Evolutionary conservation across 2,888 invertebrate species (phyloP), one percentile per base, ranked within the genome.

Genomic region (Furcula furcula): DNA sequence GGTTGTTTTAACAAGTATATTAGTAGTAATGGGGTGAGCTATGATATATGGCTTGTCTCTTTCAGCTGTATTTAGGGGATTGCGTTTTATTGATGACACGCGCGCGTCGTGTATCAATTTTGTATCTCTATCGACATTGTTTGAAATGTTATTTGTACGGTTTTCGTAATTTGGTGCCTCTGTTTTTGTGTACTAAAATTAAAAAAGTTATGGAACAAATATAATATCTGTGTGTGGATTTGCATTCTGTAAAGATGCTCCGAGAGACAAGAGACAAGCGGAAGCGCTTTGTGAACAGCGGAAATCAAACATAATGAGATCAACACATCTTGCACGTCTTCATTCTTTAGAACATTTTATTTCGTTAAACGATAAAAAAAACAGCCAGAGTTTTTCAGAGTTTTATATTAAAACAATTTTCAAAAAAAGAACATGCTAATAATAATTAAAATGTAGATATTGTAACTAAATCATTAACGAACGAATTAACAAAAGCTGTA

Each of bases 1-100:
- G 87, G 87, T 83, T 86, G 85, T 86, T 86, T 81, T 83, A 86
- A 88, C 87, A 86, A 83, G 74, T 84, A 78, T 85, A 87, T 87
- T 87, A 87, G 77, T 65, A 62, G 74, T 79, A 75, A 82, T 82
- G 62, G 87, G 85, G 87, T 74, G 71, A 51, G 63, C 65, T 69
- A 82, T 88, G 88, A 88, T 87, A 85, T 85, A 88, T 87, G 73
- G 74, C 66, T 73, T 79, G 87, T 86, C 87, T 83, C 68, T 75
- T 73, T 67, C 87, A 87, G 76, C 69, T 76, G 76, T 79, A 76
- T 77, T 83, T 76, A 59, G 72, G 75, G 53, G 80, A 74, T 69
- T 69, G 70, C 62, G 64, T 66, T 68, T 77, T 85, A 86, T 85
- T 78, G 84, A 86, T 82, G 85, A 76, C 84, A 84, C 84, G 83